Evolutionary conservation across 2,797 vertebrate species (phyloP).

Genomic region (Myoxocephalus aenaeus): DNA sequence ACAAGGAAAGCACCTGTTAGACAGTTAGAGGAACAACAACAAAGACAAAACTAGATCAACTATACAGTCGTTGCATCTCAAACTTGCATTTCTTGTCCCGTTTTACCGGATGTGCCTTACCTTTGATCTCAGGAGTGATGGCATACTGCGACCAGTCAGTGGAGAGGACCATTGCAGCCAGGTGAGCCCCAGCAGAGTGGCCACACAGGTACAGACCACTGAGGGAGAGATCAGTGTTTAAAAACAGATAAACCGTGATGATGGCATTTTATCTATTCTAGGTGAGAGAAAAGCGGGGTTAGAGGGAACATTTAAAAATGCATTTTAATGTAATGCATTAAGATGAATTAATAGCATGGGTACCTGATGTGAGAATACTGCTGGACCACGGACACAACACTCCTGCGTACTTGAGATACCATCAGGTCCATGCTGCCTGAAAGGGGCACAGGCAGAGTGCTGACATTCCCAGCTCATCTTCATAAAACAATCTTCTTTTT

Average conservation of each 20-base stretch:
- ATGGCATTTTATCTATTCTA: not conserved
- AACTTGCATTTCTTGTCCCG: not conserved
- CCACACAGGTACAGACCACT: constrained; percentile 94
- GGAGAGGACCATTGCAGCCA: constrained; percentile 92
- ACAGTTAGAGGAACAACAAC: not conserved
- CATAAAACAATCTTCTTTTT: constrained; percentile 1
- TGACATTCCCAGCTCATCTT: constrained; percentile 10
- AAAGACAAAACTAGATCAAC: not conserved
- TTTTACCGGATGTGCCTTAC: constrained; percentile 63
- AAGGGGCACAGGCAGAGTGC: not conserved
- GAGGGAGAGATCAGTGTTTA: constrained; percentile 18
- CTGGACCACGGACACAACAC: constrained; percentile 83
- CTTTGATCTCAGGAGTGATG: constrained; percentile 89
- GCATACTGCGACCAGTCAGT: constrained; percentile 88
- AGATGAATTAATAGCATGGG: constrained; percentile 6
- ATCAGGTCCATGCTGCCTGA: constrained; percentile 92
- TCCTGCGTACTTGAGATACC: constrained; percentile 90
- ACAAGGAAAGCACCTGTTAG: constrained; percentile 89
- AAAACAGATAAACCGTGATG: not conserved
- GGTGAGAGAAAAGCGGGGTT: not conserved
- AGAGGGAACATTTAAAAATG: not conserved
- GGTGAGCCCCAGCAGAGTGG: constrained; percentile 95
- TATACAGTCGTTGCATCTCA: not conserved
- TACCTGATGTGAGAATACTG: constrained; percentile 88
- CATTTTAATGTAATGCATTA: not conserved